Base-by-base conservation (phyloP, 2,113 vertebrate genomes). In the Syngnathus scovelli region DNA sequence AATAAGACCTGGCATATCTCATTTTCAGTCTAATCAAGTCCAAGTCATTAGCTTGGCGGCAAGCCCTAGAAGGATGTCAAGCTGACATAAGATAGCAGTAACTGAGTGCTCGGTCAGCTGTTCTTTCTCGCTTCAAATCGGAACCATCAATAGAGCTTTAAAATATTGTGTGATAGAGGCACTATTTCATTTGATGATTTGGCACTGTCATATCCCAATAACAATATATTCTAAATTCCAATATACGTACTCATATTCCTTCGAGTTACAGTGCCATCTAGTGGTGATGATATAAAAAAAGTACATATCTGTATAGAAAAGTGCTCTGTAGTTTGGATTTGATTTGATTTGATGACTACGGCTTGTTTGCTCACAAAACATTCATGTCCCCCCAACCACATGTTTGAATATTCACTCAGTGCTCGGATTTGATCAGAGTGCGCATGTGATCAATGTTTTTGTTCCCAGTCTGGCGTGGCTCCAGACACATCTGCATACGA, bases 381-480 rank as follows among this genome's bases (percentile, higher is more conserved):
- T 76, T 39, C 44, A 41, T 44, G 65, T 63, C 67, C 37, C 52
- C 18, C 41, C 10, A 33, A 33, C 51, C 37, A 58, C 6, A 67
- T 54, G 66, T 69, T 75, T 63, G 10, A 74, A 73, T 77, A 74
- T 65, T 72, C 46, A 77, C 36, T 73, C 27, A 61, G 7, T 4
- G 6, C 49, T 44, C 70, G 21, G 18, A 55, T 68, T 74, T 83
- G 74, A 79, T 77, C 48, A 81, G 52, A 21, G 66, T 38, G 48
- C 67, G 65, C 69, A 68, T 81, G 67, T 72, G 77, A 75, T 66
- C 60, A 11, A 69, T 86, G 80, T 83, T 85, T 78, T 67, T 80
- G 80, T 86, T 79, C 75, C 69, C 33, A 11, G 19, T 10, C 66
- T 63, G 23, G 60, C 41, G 27, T 74, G 7, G 41, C 66, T 70